phyloP scores from a whole-genome alignment of 2,797 vertebrate species.

The Enteromius argenteus region DNA sequence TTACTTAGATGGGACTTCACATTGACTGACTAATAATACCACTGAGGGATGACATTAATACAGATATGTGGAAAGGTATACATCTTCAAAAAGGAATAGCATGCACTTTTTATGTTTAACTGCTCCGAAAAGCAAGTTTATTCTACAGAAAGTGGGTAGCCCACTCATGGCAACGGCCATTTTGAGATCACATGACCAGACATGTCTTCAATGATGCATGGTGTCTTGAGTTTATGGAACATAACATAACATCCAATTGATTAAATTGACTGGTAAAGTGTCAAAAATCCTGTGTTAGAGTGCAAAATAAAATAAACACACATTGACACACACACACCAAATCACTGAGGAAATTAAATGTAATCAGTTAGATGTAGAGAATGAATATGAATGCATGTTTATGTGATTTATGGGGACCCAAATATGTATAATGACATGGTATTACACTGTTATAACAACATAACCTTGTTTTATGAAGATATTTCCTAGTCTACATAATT shows the following conservation, averaged over 20 bases:
- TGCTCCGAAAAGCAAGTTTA: no score
- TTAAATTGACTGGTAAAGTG: neutral
- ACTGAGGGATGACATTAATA: neutral
- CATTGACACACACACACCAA: no score
- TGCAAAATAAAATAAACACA: neutral
- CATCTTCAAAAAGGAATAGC: neutral
- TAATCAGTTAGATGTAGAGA: no score
- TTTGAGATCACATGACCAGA: conserved; percentile 1
- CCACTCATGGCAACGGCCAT: neutral
- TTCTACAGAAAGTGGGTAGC: no score
- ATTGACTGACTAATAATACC: neutral
- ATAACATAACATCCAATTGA: no score
- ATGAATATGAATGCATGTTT: neutral
- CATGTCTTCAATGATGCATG: neutral
- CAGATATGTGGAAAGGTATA: neutral
- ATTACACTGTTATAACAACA: neutral
- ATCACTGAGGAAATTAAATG: no score
- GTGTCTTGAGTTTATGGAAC: neutral
- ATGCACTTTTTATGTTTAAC: neutral
- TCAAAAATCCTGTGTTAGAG: neutral
- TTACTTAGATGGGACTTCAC: neutral
- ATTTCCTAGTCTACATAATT: neutral
- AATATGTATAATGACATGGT: neutral
- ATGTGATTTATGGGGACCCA: neutral
- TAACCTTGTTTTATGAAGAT: neutral